Percentiles rank a stretch among this genome's conserved stretches.
Conservation (phyloP, 2,113 vertebrate species). For the Picathartes gymnocephalus region DNA sequence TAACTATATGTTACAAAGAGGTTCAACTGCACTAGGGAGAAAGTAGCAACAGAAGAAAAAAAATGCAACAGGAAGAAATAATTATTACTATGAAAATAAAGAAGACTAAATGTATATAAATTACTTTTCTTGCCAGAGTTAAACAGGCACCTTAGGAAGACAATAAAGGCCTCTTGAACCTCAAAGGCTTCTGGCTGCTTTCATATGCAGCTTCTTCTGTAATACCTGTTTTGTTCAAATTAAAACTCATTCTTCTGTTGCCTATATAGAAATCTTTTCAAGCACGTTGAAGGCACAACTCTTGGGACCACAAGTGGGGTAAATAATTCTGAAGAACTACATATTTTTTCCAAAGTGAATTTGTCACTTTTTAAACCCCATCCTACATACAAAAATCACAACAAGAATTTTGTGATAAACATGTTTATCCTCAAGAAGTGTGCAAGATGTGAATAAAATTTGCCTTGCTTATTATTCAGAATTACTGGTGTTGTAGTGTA, state of each 20-base stretch:
- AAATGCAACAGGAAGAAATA: constrained; percentile 15
- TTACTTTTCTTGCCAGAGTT: background rate
- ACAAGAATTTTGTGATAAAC: background rate
- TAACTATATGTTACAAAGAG: background rate
- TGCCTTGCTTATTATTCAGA: background rate
- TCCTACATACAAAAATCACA: background rate
- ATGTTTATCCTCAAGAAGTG: background rate
- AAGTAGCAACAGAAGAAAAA: background rate
- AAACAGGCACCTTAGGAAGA: constrained; percentile 37
- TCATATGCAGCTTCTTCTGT: background rate
- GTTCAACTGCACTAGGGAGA: background rate
- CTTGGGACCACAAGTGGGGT: background rate
- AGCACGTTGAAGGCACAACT: background rate
- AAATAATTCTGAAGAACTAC: background rate
- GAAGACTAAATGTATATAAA: background rate
- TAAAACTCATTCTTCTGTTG: constrained; percentile 8
- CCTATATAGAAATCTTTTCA: constrained; percentile 4
- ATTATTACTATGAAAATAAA: constrained; percentile 21
- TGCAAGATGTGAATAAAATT: background rate
- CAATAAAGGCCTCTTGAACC: constrained; percentile 27
- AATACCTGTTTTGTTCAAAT: constrained; percentile 54
- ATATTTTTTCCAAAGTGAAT: background rate
- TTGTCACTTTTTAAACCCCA: background rate
- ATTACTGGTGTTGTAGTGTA: background rate
- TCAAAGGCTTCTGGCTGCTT: constrained; percentile 40